A percentile compares a stretch with the other conserved stretches of the same genome.
Evolutionary conservation across 2,113 vertebrate genomes (phyloP).

Genomic region (Lophura nycthemera): DNA sequence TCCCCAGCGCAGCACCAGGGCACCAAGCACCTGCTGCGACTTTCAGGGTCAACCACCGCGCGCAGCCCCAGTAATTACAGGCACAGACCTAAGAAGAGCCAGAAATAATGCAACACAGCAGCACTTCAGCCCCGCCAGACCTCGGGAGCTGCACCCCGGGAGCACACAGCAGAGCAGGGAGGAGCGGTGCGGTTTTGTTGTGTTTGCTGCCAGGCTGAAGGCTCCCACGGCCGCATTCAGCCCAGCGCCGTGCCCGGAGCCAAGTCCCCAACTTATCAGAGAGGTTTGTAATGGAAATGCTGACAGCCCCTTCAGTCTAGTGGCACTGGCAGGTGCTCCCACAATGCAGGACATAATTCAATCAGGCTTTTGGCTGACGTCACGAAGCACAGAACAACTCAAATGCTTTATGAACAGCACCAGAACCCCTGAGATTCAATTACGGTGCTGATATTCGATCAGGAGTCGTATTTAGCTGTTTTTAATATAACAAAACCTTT

Average conservation of each 20-base stretch:
- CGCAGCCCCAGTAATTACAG: not conserved
- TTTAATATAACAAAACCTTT: slow-evolving; percentile 76
- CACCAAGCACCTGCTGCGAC: rapidly evolving
- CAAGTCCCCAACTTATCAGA: slow-evolving; percentile 42
- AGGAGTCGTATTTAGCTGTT: slow-evolving; percentile 73
- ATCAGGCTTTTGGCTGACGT: slow-evolving; percentile 79
- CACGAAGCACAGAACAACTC: slow-evolving; percentile 75
- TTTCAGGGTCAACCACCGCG: not conserved
- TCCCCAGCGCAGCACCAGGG: rapidly evolving
- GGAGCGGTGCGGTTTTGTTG: rapidly evolving
- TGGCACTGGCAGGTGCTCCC: slow-evolving; percentile 74
- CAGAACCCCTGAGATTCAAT: slow-evolving; percentile 82
- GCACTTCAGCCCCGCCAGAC: not conserved
- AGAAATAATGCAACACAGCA: not conserved
- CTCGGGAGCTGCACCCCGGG: not conserved
- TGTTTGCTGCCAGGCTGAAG: not conserved
- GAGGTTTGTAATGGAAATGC: slow-evolving; percentile 67
- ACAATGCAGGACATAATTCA: slow-evolving; percentile 74
- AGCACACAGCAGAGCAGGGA: rapidly evolving
- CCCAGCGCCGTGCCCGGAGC: not conserved
- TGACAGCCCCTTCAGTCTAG: slow-evolving; percentile 49
- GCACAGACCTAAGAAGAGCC: not conserved
- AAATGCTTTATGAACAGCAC: slow-evolving; percentile 77
- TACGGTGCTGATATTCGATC: slow-evolving; percentile 76
- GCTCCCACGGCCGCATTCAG: not conserved